Conservation (phyloP, 2,888 invertebrate genomes). For the Philereme vetulata region DNA sequence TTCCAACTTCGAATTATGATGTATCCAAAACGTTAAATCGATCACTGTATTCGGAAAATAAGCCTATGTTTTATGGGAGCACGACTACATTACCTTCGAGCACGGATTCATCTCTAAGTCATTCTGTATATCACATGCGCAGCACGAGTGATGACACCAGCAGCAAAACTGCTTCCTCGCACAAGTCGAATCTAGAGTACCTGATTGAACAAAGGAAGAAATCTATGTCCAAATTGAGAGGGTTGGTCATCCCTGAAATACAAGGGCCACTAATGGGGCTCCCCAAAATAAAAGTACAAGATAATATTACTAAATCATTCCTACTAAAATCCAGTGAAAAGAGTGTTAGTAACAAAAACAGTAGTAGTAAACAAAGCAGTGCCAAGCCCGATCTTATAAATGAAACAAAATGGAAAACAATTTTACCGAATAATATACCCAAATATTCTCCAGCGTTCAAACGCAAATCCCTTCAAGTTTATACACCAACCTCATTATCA, state of each 20-base stretch:
- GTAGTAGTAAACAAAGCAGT: constrained; percentile 50
- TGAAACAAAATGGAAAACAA: constrained; percentile 75
- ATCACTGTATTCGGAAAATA: constrained; percentile 55
- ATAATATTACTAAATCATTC: constrained; percentile 79
- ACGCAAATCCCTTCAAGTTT: constrained; percentile 88
- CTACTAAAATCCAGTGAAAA: constrained; percentile 65
- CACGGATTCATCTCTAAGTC: constrained; percentile 58
- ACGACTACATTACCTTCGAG: constrained; percentile 67
- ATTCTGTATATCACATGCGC: constrained; percentile 67
- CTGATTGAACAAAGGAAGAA: constrained; percentile 92
- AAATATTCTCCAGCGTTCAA: constrained; percentile 94
- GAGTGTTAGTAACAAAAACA: constrained; percentile 54
- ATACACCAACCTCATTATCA: constrained; percentile 73
- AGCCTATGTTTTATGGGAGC: constrained; percentile 77
- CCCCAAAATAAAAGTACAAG: constrained; percentile 92
- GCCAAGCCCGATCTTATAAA: constrained; percentile 59
- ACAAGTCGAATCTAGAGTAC: constrained; percentile 88
- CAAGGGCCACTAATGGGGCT: constrained; percentile 87
- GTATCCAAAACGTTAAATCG: constrained; percentile 45
- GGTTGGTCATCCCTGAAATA: constrained; percentile 93
- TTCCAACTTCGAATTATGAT: constrained; percentile 51
- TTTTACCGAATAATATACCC: constrained; percentile 84
- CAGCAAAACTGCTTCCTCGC: constrained; percentile 64
- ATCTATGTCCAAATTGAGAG: constrained; percentile 92
- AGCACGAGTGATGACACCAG: constrained; percentile 75